Evolutionary conservation across 2,797 vertebrate genomes (phyloP), one percentile per base, ranked within the genome.

Genomic region (Amphiprion clarkii): DNA sequence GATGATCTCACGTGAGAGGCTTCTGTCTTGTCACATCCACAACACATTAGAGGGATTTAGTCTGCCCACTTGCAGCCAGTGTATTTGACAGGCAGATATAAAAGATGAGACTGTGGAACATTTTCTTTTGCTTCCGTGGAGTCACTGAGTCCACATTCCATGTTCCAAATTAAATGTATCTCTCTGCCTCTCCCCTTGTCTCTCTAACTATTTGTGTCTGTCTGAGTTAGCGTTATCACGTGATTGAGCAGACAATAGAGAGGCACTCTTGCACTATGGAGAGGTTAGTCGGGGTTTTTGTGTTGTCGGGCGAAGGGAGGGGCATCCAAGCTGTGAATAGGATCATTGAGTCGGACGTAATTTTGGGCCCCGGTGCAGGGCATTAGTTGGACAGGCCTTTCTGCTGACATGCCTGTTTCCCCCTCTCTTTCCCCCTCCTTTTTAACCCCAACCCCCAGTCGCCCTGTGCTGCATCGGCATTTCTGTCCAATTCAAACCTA

Each of bases 271-370:
- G 87, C 88, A 90, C 87, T 81, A 93, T 75, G 90, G 91, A 88
- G 89, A 94, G 93, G 89, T 92, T 91, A 94, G 93, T 93, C 17
- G 77, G 88, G 90, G 89, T 94, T 97, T 93, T 96, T 96, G 94
- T 96, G 91, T 93, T 90, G 93, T 85, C 92, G 94, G 87, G 92
- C 89, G 87, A 16, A 87, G 74, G 85, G 90, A 88, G 85, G 89
- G 90, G 87, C 73, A 79, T 87, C 79, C 89, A 92, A 90, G 89
- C 92, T 77, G 91, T 96, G 96, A 97, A 97, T 97, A 91, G 95
- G 93, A 93, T 95, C 96, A 96, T 95, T 97, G 96, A 97, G 91
- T 96, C 93, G 95, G 94, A 97, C 93, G 94, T 97, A 98, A 98
- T 97, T 94, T 92, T 94, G 94, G 94, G 91, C 95, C 96, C 93